phyloP scores from a whole-genome alignment of 35 echinoderm and acorn worm genomes.

The Eucidaris tribuloides region DNA sequence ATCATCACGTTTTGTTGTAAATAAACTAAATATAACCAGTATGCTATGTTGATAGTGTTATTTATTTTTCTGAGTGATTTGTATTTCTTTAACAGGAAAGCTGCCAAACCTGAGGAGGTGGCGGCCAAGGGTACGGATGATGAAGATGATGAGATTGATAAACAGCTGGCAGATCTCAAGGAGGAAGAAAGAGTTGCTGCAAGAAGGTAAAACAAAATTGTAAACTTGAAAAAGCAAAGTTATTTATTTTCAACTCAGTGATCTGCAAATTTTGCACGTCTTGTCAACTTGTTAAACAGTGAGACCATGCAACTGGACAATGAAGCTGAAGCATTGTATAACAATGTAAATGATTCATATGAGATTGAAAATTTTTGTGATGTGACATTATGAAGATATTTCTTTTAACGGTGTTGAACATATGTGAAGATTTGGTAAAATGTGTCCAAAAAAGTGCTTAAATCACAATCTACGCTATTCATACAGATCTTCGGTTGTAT shows the following conservation, averaged over 20 bases:
- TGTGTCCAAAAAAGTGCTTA: too few species aligned
- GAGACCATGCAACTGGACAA: not conserved
- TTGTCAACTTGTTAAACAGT: not conserved
- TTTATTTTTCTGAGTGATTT: too few species aligned
- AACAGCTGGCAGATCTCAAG: slow-evolving; percentile 67
- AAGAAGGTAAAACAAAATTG: slow-evolving; percentile 54
- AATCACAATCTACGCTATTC: too few species aligned
- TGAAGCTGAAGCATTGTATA: not conserved
- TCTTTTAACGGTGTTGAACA: too few species aligned
- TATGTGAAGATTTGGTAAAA: too few species aligned
- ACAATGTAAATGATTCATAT: not conserved
- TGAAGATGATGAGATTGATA: slow-evolving; percentile 67
- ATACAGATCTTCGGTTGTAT: too few species aligned
- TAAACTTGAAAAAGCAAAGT: not conserved
- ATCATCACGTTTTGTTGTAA: too few species aligned
- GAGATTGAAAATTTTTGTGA: not conserved
- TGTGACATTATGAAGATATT: too few species aligned
- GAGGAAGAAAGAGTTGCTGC: slow-evolving; percentile 63
- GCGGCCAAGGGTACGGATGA: slow-evolving; percentile 38
- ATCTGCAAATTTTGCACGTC: not conserved
- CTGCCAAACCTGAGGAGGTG: not conserved
- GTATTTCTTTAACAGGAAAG: too few species aligned
- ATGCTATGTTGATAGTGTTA: too few species aligned
- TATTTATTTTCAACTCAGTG: not conserved
- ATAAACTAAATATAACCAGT: too few species aligned